Evolutionary conservation across 2,113 vertebrate species (phyloP).

Genomic region (Cyprinodon brontotheroides): DNA sequence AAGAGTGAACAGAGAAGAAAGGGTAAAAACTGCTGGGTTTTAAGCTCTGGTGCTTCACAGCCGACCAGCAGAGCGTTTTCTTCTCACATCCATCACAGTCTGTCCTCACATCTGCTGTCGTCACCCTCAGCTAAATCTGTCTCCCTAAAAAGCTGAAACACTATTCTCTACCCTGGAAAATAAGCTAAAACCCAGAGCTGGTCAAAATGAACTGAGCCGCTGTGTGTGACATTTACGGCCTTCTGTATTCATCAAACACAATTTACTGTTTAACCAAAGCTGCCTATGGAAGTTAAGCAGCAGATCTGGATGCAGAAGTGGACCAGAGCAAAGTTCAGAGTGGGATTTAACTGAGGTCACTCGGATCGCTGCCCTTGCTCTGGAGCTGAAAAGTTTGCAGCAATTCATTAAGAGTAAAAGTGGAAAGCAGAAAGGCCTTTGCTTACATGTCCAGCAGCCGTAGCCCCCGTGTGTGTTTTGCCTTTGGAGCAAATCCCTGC

Average conservation of each 20-base stretch:
- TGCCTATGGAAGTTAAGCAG: neutral
- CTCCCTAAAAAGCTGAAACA: slow-evolving; percentile 18
- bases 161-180: slow-evolving; percentile 29
- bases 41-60: slow-evolving; percentile 34
- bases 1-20: neutral
- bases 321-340: slow-evolving; percentile 18
- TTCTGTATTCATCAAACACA: slow-evolving; percentile 32
- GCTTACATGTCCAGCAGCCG: neutral
- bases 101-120: slow-evolving; percentile 55
- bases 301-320: slow-evolving; percentile 22
- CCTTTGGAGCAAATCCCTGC: slow-evolving; percentile 4
- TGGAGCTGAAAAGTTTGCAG: slow-evolving; percentile 14
- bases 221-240: slow-evolving; percentile 21
- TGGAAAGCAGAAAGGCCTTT: neutral
- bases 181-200: slow-evolving; percentile 18
- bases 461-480: neutral
- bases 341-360: slow-evolving; percentile 37
- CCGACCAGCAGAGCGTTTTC: slow-evolving; percentile 38
- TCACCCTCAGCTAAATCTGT: slow-evolving; percentile 1
- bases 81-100: slow-evolving; percentile 41
- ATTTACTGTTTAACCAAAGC: slow-evolving; percentile 28
- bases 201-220: slow-evolving; percentile 27
- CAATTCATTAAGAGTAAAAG: slow-evolving; percentile 3
- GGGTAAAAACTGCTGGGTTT: slow-evolving; percentile 1
- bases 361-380: neutral